Evolutionary conservation across 2,113 vertebrate species (phyloP).

Genomic region (Athene noctua): DNA sequence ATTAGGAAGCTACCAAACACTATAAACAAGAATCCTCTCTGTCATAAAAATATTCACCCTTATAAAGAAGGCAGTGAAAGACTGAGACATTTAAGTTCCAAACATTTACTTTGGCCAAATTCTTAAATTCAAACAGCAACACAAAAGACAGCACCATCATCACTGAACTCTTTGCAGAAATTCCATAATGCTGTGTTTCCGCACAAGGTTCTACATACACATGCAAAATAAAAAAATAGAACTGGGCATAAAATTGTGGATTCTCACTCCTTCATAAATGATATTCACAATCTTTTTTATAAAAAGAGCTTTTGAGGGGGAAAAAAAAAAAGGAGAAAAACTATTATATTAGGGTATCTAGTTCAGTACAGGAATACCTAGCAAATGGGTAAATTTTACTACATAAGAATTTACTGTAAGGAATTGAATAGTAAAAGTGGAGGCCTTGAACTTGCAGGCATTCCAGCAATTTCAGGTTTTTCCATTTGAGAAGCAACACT

Average conservation of each 20-base stretch:
- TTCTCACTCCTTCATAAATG: background rate
- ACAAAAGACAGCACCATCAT: background rate
- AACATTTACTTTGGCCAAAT: background rate
- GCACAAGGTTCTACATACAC: background rate
- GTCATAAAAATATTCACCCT: background rate
- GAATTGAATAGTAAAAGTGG: background rate
- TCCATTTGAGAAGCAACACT: conserved; percentile 56
- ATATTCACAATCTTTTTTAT: background rate
- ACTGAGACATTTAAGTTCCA: background rate
- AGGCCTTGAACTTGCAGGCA: conserved; percentile 9
- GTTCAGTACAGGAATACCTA: background rate
- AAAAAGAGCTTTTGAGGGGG: background rate
- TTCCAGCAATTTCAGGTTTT: conserved; percentile 48
- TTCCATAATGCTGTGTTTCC: background rate
- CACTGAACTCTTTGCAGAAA: background rate
- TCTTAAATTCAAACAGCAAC: background rate
- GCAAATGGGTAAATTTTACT: background rate
- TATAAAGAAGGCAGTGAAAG: background rate
- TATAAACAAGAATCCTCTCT: background rate
- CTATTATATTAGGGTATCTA: background rate
- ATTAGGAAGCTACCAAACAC: background rate
- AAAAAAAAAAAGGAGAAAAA: background rate
- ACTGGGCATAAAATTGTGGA: background rate
- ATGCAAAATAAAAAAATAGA: background rate
- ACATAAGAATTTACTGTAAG: background rate